Base-by-base conservation (phyloP, 2,888 invertebrate genomes). In the Drosophila emarginata region DNA sequence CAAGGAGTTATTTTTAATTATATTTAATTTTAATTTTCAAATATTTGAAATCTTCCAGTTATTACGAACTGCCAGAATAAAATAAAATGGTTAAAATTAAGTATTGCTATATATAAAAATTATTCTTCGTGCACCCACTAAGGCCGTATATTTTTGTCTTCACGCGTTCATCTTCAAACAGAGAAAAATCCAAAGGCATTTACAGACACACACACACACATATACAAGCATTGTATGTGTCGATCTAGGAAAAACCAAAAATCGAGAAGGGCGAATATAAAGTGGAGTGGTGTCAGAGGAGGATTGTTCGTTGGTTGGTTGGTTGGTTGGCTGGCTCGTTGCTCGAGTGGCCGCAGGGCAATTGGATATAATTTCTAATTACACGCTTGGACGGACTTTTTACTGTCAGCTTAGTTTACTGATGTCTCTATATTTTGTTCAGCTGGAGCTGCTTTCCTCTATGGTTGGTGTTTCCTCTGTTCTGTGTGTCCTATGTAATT, bases 331-430 rank as follows among this genome's bases (percentile, higher is more conserved):
- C 51, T 72, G 54, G 61, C 65, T 76, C 83, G 73, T 75, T 81
- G 77, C 87, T 82, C 82, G 81, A 82, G 83, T 83, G 81, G 82
- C 89, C 90, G 81, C 89, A 82, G 89, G 89, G 90, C 90, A 90
- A 90, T 90, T 90, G 90, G 89, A 89, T 90, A 89, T 90, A 90
- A 90, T 90, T 90, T 90, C 89, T 90, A 90, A 90, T 90, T 90
- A 90, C 88, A 85, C 89, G 89, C 88, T 90, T 90, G 89, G 88
- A 85, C 85, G 89, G 87, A 87, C 87, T 85, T 85, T 88, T 80
- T 86, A 84, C 84, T 83, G 84, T 85, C 83, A 86, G 88, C 88
- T 88, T 88, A 86, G 88, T 84, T 88, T 80, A 86, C 84, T 77
- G 87, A 86, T 82, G 87, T 88, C 84, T 86, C 80, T 84, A 87